Evolutionary conservation across 1,140 invertebrate species (phyloP).

Genomic region (Drosophila nasuta): DNA sequence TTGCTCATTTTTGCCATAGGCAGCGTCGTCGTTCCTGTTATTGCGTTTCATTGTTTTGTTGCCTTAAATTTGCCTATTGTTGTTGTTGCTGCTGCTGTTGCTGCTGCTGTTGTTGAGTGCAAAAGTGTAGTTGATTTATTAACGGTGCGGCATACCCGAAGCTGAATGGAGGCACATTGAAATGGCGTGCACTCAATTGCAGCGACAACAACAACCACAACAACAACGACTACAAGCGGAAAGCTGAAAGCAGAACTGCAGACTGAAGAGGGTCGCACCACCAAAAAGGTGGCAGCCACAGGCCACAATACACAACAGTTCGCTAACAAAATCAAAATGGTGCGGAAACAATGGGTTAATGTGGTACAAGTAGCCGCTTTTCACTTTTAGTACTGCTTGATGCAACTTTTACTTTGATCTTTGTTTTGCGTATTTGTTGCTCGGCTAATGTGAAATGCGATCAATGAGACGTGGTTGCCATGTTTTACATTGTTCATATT

Average conservation of each 20-base stretch:
- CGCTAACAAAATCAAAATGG: constrained; percentile 62
- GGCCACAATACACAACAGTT: constrained; percentile 17
- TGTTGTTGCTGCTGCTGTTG: constrained; percentile 41
- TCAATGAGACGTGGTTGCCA: constrained; percentile 1
- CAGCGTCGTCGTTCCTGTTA: constrained; percentile 59
- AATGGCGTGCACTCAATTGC: constrained; percentile 62
- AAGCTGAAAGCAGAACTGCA: constrained; percentile 10
- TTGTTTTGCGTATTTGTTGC: background rate
- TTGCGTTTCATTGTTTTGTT: constrained; percentile 76
- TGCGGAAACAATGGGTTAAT: constrained; percentile 64
- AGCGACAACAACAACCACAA: constrained; percentile 38
- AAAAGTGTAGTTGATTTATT: constrained; percentile 81
- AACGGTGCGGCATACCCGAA: constrained; percentile 54
- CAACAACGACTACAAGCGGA: constrained; percentile 4
- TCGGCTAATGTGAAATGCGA: background rate
- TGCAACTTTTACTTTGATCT: constrained; percentile 13
- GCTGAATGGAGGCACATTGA: constrained; percentile 47
- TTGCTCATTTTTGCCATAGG: constrained; percentile 26
- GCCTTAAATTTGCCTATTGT: constrained; percentile 62
- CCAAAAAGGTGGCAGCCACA: constrained; percentile 12
- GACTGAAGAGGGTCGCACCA: constrained; percentile 19
- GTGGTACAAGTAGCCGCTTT: constrained; percentile 30
- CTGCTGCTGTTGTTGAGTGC: constrained; percentile 57
- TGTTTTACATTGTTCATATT: background rate
- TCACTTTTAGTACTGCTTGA: constrained; percentile 3